These are phyloP conservation scores for Anthopleura xanthogrammica DNA, from an alignment of 92 coral and sea anemone species.

Conservation along the genomic window DNA sequence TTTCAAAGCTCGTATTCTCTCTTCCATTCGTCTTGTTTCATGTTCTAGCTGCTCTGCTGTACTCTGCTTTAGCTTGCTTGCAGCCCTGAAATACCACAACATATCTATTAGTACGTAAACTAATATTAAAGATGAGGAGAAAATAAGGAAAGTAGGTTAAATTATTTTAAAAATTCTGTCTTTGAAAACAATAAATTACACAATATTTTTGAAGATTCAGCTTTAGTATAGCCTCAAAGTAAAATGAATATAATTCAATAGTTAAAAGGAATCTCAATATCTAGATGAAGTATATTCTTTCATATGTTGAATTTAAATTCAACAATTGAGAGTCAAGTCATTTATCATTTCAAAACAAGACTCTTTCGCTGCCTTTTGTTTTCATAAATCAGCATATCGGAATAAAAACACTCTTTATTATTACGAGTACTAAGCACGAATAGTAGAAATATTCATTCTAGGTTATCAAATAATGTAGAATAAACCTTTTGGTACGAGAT, in stretches of 20 bases:
- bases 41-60: constrained; percentile 87
- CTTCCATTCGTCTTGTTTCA: constrained; percentile 95
- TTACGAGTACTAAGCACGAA: not conserved
- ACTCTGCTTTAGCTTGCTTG: constrained; percentile 74
- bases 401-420: constrained; percentile 9
- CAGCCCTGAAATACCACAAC: constrained; percentile 55
- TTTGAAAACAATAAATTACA: no score
- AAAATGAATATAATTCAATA: not conserved
- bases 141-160: no score
- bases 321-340: constrained; percentile 3
- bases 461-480: not conserved
- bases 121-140: not conserved
- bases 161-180: no score
- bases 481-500: not conserved
- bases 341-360: not conserved
- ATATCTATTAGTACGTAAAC: not conserved
- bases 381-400: not conserved
- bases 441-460: not conserved
- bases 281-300: not conserved
- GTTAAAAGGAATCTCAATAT: not conserved
- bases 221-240: not conserved
- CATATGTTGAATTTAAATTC: not conserved
- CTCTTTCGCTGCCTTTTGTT: not conserved
- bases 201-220: no score
- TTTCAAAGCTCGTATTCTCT: constrained; percentile 87